Evolutionary conservation across 2,888 invertebrate genomes (phyloP), one percentile per base, ranked within the genome.

Genomic region (Nomada hirtipes): DNA sequence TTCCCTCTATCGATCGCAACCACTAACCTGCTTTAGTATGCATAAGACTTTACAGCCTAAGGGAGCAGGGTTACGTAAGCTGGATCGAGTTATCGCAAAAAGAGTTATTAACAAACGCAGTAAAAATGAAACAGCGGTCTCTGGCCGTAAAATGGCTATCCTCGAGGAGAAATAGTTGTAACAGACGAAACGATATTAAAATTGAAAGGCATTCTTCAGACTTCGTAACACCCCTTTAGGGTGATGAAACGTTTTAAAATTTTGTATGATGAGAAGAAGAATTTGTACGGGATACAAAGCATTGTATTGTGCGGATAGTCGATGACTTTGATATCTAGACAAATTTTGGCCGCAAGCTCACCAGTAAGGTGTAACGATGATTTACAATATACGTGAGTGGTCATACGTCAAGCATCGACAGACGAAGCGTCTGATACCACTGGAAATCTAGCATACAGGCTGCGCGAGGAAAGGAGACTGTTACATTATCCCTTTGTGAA

Each of bases 61-160:
- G 64, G 55, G 53, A 64, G 47, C n/a, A 60, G 60, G 42, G 67
- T 69, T 75, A 60, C 36, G 65, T 65, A 55, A 59, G 65, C 20
- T 65, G 59, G 50, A 70, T 42, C 47, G 36, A 73, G 65, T 4
- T 36, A 36, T 74, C 55, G 60, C 70, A 75, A 82, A 77, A 77
- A 77, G 82, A 64, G 78, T 82, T 78, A 83, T 83, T 78, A 82
- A 75, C 78, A 75, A 71, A 72, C n/a, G 65, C 26, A 72, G 59
- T 78, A 75, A 83, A 83, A 75, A 20, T 15, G 42, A 20, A 63
- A 78, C 53, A 44, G 50, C 57, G 29, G 4, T 13, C 42, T 47
- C 23, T 20, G 44, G 47, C 73, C 76, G 65, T 79, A 79, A 84
- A 84, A 65, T 26, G 47, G 20, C 11, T 65, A 20, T 23, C 42